Evolutionary conservation across 2,113 vertebrate genomes (phyloP), one percentile per base, ranked within the genome.

Genomic region (Dascyllus trimaculatus): DNA sequence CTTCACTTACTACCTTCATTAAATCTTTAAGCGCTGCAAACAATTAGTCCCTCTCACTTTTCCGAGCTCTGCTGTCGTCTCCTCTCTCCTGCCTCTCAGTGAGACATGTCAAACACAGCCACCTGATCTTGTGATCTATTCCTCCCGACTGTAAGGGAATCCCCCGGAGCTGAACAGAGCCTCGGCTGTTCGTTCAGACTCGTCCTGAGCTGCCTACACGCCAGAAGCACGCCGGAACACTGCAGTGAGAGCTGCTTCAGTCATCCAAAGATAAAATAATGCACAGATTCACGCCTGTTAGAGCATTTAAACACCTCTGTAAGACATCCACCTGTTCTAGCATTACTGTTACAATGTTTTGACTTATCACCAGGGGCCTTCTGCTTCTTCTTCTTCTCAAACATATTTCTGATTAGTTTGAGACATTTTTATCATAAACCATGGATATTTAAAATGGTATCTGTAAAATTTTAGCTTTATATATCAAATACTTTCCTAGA

Each of bases 1-100:
- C 76, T 29, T 40, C 74, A 52, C 52, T 84, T 61, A 67, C 76
- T 73, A 68, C 75, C 81, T 52, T 88, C 86, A 92, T 93, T 88
- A 88, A 93, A 89, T 83, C 83, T 92, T 92, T 72, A 90, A 81
- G 73, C 62, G 13, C 87, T 59, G 61, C 51, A 64, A 77, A 88
- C 89, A 88, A 88, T 91, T 87, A 91, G 87, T 58, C 74, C 69
- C 38, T 75, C 80, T 81, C 85, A 59, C 72, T 81, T 86, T 86
- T 69, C 69, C 67, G 43, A 17, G 43, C 71, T 84, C 40, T 68
- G 43, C 49, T 62, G 68, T 25, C 6, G 0, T 71, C 65, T 77
- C 53, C 26, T 59, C 22, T 70, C 67, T 51, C 63, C 58, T 43
- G 65, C 59, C 58, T 74, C 51, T 80, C 46, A 25, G 22, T 21